Evolutionary conservation across 1,140 invertebrate species (phyloP).

Genomic region (Cryptotermes secundus): DNA sequence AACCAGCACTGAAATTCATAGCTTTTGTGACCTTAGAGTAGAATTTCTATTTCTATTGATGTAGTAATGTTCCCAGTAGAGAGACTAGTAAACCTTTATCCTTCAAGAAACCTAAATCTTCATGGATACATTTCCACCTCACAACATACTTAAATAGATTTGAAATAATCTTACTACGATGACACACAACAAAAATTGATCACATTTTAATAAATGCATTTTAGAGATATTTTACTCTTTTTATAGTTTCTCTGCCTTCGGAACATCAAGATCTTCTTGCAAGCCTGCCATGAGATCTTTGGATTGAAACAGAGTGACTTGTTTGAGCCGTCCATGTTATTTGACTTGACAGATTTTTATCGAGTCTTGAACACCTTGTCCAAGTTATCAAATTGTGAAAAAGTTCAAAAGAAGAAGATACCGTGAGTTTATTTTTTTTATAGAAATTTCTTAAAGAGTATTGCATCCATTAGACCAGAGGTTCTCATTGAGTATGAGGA

Average conservation of each 20-base stretch:
- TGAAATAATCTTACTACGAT: too few relatives aligned
- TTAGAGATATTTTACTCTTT: not conserved
- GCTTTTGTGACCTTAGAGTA: too few relatives aligned
- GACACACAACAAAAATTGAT: too few relatives aligned
- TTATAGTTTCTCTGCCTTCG: conserved; percentile 90
- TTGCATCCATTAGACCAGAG: not conserved
- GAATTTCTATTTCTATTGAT: too few relatives aligned
- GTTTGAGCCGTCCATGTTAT: conserved; percentile 89
- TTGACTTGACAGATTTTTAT: conserved; percentile 92
- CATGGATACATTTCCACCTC: too few relatives aligned
- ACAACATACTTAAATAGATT: too few relatives aligned
- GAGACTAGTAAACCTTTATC: too few relatives aligned
- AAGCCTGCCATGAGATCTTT: conserved; percentile 79
- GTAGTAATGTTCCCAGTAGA: too few relatives aligned
- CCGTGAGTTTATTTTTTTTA: conserved; percentile 58
- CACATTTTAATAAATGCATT: too few relatives aligned
- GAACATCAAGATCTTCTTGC: conserved; percentile 90
- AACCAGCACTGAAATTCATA: too few relatives aligned
- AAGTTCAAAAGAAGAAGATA: conserved; percentile 64
- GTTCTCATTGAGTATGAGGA: too few relatives aligned
- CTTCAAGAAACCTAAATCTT: too few relatives aligned
- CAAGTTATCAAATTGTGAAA: conserved; percentile 77
- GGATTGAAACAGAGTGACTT: conserved; percentile 81
- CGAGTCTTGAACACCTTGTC: conserved; percentile 87
- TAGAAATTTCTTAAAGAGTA: not conserved